These are phyloP conservation scores for Trichacis sp. DNA, from an alignment of 2,888 invertebrate species.

Conservation along the genomic window DNA sequence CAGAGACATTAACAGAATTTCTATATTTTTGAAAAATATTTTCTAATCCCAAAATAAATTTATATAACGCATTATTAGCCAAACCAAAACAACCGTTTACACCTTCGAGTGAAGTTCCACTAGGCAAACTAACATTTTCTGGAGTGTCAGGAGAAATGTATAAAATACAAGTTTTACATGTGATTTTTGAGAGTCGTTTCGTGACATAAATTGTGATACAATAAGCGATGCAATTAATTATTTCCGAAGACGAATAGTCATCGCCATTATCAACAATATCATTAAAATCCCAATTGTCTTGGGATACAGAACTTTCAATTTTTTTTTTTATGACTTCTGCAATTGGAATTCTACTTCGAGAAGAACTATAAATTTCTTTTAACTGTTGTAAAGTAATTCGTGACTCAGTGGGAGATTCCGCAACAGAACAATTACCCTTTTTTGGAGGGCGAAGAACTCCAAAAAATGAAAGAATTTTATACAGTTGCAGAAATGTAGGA, in stretches of 20 bases:
- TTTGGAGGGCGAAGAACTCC: constrained; percentile 14
- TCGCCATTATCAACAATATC: constrained; percentile 8
- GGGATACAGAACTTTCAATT: not conserved
- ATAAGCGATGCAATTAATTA: constrained; percentile 7
- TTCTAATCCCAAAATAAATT: not conserved
- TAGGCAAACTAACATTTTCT: not conserved
- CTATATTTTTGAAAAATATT: not conserved
- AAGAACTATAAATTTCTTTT: not conserved
- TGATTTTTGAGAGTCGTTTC: not conserved
- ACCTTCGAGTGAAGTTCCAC: not conserved
- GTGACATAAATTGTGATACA: not conserved
- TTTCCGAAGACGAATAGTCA: not conserved
- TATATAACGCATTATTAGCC: not conserved
- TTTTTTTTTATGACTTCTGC: not conserved
- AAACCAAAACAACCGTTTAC: not conserved
- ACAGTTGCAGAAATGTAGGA: constrained; percentile 18
- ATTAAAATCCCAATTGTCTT: not conserved
- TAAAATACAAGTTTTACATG: not conserved
- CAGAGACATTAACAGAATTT: not conserved
- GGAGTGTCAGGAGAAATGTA: not conserved
- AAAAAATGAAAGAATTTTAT: constrained; percentile 19
- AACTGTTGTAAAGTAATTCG: not conserved
- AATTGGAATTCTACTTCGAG: not conserved
- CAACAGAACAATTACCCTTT: constrained; percentile 13
- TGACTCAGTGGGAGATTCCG: not conserved